Evolutionary conservation across 2,113 vertebrate species (phyloP).

Genomic region (Chionis minor): DNA sequence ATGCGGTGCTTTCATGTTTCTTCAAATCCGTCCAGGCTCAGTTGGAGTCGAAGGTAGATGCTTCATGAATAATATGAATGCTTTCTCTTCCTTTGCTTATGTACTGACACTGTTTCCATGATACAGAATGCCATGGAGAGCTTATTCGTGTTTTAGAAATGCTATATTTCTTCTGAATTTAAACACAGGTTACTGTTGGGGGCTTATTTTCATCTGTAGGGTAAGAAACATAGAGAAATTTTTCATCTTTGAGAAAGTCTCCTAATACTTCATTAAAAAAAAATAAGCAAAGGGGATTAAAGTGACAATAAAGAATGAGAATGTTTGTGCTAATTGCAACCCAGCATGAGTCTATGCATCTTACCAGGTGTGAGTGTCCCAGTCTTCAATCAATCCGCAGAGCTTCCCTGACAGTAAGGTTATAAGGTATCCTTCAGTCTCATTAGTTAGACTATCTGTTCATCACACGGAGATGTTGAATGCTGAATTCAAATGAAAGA

Average conservation of each 20-base stretch:
- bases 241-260: neutral
- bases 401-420: neutral
- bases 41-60: neutral
- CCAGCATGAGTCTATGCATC: neutral
- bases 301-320: slow-evolving; percentile 21
- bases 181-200: neutral
- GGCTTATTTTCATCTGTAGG: neutral
- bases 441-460: slow-evolving; percentile 16
- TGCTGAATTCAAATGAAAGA: neutral
- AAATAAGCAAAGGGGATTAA: slow-evolving; percentile 1
- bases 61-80: neutral
- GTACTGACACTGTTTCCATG: neutral
- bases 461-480: neutral
- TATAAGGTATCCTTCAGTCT: neutral
- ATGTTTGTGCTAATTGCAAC: slow-evolving; percentile 13
- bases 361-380: slow-evolving; percentile 19
- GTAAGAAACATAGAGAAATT: neutral
- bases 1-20: neutral
- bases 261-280: neutral
- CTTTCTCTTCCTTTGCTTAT: neutral
- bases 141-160: neutral
- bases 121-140: neutral
- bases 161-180: neutral
- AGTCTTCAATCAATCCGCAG: neutral
- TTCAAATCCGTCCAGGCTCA: neutral